Evolutionary conservation across 2,888 invertebrate species (phyloP).

Genomic region (Protodeltote pygarga): DNA sequence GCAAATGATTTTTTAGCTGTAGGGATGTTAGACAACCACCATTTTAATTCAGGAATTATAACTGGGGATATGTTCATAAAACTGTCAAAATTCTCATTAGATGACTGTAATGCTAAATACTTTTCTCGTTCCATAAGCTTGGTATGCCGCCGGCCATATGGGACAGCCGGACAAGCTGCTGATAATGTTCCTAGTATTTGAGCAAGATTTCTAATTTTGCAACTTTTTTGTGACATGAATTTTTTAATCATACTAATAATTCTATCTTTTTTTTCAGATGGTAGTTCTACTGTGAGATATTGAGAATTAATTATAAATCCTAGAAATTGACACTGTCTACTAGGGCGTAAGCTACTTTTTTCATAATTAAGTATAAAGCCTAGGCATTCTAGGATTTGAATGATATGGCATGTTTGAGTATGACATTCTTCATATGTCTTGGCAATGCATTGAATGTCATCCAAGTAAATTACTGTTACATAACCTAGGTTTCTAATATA

Average conservation of each 20-base stretch:
- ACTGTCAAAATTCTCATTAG: not conserved
- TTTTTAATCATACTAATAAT: not conserved
- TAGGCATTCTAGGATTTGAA: not conserved
- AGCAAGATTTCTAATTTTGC: not conserved
- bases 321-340: not conserved
- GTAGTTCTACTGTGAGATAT: not conserved
- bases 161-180: not conserved
- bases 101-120: not conserved
- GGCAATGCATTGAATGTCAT: not conserved
- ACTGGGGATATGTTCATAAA: not conserved
- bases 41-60: not conserved
- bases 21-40: too few relatives aligned
- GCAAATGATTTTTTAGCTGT: too few relatives aligned
- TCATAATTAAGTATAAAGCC: conserved; percentile 2
- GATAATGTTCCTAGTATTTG: not conserved
- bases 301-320: not conserved
- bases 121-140: not conserved
- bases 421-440: not conserved
- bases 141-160: not conserved
- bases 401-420: not conserved
- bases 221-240: not conserved
- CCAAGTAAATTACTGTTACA: conserved; percentile 1
- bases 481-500: not conserved
- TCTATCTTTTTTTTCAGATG: not conserved
- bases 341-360: not conserved